A percentile compares a stretch with the other conserved stretches of the same genome.
Evolutionary conservation across 2,113 vertebrate genomes (phyloP).

Genomic region (Balaenoptera acutorostrata): DNA sequence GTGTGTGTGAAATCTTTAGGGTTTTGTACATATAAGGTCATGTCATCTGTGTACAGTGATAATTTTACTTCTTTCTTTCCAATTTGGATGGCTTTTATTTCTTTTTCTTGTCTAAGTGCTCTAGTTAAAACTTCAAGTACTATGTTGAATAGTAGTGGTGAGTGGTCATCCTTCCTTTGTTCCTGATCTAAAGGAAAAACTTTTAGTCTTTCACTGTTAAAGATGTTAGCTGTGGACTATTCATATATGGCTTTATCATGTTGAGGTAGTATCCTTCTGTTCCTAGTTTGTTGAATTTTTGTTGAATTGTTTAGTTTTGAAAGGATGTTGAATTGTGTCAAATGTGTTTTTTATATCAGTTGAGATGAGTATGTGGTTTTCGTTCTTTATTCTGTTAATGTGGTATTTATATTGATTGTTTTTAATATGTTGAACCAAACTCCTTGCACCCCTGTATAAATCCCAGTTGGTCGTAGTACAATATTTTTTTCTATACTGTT

Average conservation of each 20-base stretch:
- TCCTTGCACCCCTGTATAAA: not conserved
- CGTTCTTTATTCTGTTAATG: not conserved
- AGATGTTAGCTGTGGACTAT: not conserved
- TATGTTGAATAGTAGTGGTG: not conserved
- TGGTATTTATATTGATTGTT: not conserved
- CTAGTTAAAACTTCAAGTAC: not conserved
- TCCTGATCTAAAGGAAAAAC: not conserved
- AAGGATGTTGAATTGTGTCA: not conserved
- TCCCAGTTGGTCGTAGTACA: not conserved
- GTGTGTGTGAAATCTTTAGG: not conserved
- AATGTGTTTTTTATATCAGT: not conserved
- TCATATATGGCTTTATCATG: not conserved
- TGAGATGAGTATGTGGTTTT: not conserved
- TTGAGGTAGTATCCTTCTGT: not conserved
- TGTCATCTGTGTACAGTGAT: not conserved
- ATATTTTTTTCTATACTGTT: not conserved
- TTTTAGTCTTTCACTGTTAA: not conserved
- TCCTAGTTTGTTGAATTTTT: not conserved
- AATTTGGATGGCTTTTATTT: not conserved
- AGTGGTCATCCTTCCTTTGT: not conserved
- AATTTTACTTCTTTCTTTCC: not conserved
- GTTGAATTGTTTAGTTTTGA: not conserved
- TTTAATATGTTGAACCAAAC: not conserved
- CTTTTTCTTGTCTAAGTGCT: not conserved
- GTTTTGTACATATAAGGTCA: not conserved